phyloP scores from a whole-genome alignment of 2,113 vertebrate genomes.

The Oriolus oriolus region DNA sequence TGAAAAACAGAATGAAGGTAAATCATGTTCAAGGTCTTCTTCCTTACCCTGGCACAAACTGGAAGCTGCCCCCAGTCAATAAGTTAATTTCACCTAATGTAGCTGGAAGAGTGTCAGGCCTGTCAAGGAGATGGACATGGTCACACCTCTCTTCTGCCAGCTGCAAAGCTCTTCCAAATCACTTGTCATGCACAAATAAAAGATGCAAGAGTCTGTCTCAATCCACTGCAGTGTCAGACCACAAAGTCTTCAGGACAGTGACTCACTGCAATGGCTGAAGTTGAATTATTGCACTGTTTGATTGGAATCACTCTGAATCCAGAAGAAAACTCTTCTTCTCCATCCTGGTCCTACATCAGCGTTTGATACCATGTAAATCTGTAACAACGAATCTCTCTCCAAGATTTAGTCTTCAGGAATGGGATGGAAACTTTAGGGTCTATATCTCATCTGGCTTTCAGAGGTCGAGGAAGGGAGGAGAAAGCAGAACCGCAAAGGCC shows the following conservation, averaged over 20 bases:
- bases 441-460: neutral
- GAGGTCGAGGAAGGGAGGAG: neutral
- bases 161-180: neutral
- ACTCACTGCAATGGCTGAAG: constrained; percentile 45
- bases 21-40: neutral
- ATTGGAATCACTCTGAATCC: constrained; percentile 1
- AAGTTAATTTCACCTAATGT: constrained; percentile 53
- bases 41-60: neutral
- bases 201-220: neutral
- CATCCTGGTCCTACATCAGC: neutral
- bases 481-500: neutral
- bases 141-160: constrained; percentile 20
- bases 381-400: neutral
- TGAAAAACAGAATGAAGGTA: neutral
- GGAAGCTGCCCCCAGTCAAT: neutral
- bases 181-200: neutral
- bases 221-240: constrained; percentile 41
- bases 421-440: neutral
- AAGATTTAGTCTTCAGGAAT: neutral
- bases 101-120: constrained; percentile 22
- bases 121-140: constrained; percentile 34
- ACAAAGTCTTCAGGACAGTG: constrained; percentile 54
- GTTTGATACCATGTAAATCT: neutral
- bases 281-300: constrained; percentile 8
- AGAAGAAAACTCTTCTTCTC: constrained; percentile 11